These are phyloP conservation scores for Megalops cyprinoides DNA, from an alignment of 2,797 vertebrate species.

Conservation along the genomic window DNA sequence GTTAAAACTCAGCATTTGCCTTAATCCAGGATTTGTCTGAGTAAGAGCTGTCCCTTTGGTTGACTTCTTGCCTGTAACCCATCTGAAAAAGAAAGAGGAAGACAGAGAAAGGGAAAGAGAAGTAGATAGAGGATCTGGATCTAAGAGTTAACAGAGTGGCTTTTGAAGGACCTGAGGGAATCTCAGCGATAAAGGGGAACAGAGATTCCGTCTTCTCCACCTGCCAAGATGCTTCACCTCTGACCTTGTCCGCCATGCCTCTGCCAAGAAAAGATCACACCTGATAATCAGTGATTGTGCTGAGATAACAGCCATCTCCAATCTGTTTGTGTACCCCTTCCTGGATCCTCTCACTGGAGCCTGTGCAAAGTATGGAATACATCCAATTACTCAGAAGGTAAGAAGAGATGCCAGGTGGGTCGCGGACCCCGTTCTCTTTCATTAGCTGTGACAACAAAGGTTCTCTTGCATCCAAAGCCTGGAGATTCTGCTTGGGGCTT, in stretches of 20 bases:
- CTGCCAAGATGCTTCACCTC: conserved; percentile 67
- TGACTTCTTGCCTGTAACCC: not conserved
- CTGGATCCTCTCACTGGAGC: conserved; percentile 56
- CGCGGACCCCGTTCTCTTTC: conserved; percentile 68
- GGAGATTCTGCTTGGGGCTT: conserved; percentile 39
- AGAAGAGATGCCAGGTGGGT: conserved; percentile 69
- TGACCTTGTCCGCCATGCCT: conserved; percentile 80
- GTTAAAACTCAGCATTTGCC: not conserved
- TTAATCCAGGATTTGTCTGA: not conserved
- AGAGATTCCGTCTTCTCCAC: conserved; percentile 56
- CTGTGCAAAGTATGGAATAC: conserved; percentile 56
- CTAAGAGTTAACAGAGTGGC: conserved; percentile 76
- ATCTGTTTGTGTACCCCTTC: conserved; percentile 65
- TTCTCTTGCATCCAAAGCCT: conserved; percentile 34
- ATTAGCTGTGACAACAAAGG: conserved; percentile 69
- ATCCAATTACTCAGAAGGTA: conserved; percentile 63
- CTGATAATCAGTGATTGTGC: conserved; percentile 83
- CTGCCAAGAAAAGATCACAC: conserved; percentile 78
- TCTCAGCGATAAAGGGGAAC: conserved; percentile 77
- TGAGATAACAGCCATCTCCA: conserved; percentile 82
- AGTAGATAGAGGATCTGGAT: conserved; percentile 65
- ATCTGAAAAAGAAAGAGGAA: not conserved
- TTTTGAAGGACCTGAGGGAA: conserved; percentile 76
- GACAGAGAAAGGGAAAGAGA: conserved; percentile 49
- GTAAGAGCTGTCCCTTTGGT: not conserved